Conservation (phyloP, 2,113 vertebrate genomes). For the Synodontis membranacea region DNA sequence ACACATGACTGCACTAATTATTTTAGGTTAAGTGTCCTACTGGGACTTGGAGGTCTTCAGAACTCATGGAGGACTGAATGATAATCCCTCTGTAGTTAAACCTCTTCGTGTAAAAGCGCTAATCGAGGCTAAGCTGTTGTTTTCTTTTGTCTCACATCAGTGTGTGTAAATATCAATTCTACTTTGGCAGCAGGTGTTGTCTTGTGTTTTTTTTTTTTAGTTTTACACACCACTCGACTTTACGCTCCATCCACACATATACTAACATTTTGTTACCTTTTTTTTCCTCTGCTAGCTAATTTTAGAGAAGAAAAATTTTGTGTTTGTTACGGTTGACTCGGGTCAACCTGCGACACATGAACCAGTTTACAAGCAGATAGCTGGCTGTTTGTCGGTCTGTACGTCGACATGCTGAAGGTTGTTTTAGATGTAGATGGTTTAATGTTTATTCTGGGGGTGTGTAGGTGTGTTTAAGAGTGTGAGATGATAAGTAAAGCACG, state of each 20-base stretch:
- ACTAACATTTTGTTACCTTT: not conserved
- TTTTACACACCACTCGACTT: not conserved
- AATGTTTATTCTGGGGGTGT: constrained; percentile 27
- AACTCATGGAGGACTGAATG: not conserved
- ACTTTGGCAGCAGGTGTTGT: too few relatives aligned
- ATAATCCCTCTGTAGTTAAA: not conserved
- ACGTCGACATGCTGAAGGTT: not conserved
- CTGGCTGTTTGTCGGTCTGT: not conserved
- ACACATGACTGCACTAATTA: not conserved
- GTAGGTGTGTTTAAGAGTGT: not conserved
- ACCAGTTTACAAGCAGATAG: not conserved
- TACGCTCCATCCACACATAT: too few relatives aligned
- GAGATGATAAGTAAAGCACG: constrained; percentile 27
- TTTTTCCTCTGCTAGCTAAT: not conserved
- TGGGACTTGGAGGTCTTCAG: not conserved
- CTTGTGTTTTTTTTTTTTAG: not conserved
- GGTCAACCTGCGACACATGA: too few relatives aligned
- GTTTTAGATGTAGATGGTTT: not conserved
- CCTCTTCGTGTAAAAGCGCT: not conserved
- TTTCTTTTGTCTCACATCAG: not conserved
- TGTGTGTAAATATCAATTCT: not conserved
- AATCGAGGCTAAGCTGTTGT: not conserved
- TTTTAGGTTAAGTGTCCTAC: not conserved
- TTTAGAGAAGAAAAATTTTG: not conserved
- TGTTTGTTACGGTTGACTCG: not conserved